phyloP scores from a whole-genome alignment of 2,113 vertebrate species.

The Lepus timidus region DNA sequence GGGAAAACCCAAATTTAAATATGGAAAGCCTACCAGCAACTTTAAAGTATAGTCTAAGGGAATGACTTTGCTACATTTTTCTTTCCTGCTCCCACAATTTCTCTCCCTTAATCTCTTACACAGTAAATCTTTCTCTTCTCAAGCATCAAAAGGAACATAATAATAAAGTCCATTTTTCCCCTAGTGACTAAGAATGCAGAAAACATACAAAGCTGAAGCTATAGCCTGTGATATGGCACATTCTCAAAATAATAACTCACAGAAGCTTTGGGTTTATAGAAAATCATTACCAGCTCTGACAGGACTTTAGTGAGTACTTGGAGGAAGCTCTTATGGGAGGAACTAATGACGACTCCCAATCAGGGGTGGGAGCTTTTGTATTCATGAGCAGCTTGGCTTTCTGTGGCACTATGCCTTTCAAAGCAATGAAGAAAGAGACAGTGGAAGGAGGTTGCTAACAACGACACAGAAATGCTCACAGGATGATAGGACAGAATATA shows the following conservation, averaged over 20 bases:
- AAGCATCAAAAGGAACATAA: background rate
- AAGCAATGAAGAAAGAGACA: background rate
- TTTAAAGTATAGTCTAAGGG: background rate
- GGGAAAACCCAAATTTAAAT: background rate
- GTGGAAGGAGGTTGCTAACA: background rate
- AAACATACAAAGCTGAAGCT: constrained; percentile 31
- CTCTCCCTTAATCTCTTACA: constrained; percentile 17
- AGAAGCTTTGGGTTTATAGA: constrained; percentile 53
- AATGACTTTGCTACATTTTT: background rate
- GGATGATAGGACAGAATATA: background rate
- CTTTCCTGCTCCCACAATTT: background rate
- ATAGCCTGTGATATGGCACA: background rate
- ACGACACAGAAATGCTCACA: background rate
- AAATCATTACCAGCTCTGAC: constrained; percentile 21
- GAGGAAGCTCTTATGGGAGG: constrained; percentile 12
- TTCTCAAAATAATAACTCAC: constrained; percentile 68
- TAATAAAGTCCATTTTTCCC: background rate
- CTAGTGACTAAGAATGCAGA: constrained; percentile 48
- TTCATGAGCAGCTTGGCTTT: background rate
- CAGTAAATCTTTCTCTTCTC: constrained; percentile 42
- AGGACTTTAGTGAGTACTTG: background rate
- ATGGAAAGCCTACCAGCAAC: background rate
- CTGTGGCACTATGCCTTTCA: background rate
- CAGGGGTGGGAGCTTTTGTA: background rate
- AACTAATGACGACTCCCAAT: background rate